These are phyloP conservation scores for Lithobates sylvaticus DNA, from an alignment of 2,797 vertebrate genomes.

Conservation along the genomic window DNA sequence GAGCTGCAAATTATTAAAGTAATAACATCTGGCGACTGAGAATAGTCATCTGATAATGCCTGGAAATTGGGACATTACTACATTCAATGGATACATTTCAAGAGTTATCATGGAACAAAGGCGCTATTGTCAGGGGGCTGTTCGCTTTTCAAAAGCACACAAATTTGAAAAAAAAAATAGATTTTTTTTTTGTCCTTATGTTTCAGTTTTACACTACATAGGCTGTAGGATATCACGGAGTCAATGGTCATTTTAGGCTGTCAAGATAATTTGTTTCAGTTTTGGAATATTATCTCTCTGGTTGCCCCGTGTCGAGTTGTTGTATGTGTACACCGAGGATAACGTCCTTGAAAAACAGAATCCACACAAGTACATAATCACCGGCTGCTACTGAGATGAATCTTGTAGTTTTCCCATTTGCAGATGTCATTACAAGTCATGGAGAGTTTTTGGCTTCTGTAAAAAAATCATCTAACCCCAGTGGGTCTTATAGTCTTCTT, in stretches of 20 bases:
- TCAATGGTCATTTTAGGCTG: background rate
- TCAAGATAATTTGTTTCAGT: conserved; percentile 12
- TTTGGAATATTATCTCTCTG: conserved; percentile 20
- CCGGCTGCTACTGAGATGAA: background rate
- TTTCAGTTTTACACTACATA: conserved; percentile 3
- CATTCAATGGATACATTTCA: conserved; percentile 55
- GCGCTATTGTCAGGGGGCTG: conserved; percentile 22
- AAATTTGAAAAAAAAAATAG: conserved; percentile 2
- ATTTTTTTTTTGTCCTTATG: background rate
- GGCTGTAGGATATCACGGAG: background rate
- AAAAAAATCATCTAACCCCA: background rate
- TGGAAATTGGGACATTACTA: conserved; percentile 45
- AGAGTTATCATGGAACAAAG: conserved; percentile 54
- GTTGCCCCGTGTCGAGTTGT: conserved; percentile 1
- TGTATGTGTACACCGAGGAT: background rate
- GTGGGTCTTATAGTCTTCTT: too few species aligned
- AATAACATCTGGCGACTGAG: conserved; percentile 59
- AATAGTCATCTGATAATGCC: conserved; percentile 46
- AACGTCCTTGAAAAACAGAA: conserved; percentile 7
- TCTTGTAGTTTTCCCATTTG: background rate
- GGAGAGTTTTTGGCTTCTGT: background rate
- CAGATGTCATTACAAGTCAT: background rate
- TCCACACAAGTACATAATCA: background rate
- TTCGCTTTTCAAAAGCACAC: conserved; percentile 33
- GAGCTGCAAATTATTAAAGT: conserved; percentile 58